Evolutionary conservation across 1,140 invertebrate genomes (phyloP).

Genomic region (Telenomus remus): DNA sequence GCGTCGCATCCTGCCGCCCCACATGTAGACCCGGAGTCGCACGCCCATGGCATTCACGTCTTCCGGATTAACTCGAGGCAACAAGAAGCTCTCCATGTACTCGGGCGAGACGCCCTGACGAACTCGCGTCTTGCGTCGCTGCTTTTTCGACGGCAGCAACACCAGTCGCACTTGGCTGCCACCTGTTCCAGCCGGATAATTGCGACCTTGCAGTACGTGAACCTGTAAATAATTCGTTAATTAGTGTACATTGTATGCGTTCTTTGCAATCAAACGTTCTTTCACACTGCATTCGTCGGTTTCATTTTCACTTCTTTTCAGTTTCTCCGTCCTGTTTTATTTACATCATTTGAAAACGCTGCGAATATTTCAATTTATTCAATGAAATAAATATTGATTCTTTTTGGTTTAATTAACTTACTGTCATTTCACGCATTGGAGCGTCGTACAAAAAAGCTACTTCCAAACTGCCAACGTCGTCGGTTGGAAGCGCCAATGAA

Average conservation of each 20-base stretch:
- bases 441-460: constrained; percentile 92
- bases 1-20: constrained; percentile 86
- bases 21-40: constrained; percentile 88
- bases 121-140: constrained; percentile 94
- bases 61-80: constrained; percentile 93
- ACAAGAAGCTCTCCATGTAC: constrained; percentile 93
- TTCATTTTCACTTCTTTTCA: not conserved
- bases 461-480: constrained; percentile 86
- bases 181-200: constrained; percentile 83
- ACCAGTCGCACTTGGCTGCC: constrained; percentile 90
- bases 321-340: no score
- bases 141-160: constrained; percentile 91
- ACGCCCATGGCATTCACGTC: constrained; percentile 94
- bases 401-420: constrained; percentile 59
- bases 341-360: no score
- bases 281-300: not conserved
- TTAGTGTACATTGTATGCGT: constrained; percentile 16
- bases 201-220: constrained; percentile 90
- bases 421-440: constrained; percentile 91
- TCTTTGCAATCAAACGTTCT: not conserved
- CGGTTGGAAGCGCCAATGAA: constrained; percentile 62
- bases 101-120: constrained; percentile 91
- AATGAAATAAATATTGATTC: not conserved
- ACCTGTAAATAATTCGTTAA: constrained; percentile 66
- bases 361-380: not conserved